A percentile compares a stretch with the other conserved stretches of the same genome.
These are phyloP conservation scores for Parnassius glacialis DNA, from an alignment of 2,888 invertebrate species.

Conservation along the genomic window DNA sequence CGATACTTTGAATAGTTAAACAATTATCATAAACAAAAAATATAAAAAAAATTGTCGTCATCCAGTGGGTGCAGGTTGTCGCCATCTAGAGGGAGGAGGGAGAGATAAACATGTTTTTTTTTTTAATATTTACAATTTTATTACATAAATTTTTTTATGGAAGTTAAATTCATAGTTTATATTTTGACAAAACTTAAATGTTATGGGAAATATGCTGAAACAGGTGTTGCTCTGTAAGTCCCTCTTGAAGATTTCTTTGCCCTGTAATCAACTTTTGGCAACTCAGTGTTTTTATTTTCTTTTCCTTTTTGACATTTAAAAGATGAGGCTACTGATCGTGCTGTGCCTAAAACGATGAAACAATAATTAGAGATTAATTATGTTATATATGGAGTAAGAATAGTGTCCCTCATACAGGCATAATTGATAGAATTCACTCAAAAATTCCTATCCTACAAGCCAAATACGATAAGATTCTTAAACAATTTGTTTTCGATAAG, in stretches of 20 bases:
- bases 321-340: constrained; percentile 37
- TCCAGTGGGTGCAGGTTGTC: too few species aligned
- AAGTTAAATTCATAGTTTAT: constrained; percentile 3
- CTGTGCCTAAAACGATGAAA: constrained; percentile 35
- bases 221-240: constrained; percentile 66
- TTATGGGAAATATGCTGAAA: constrained; percentile 73
- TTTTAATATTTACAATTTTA: background rate
- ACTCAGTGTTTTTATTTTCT: constrained; percentile 59
- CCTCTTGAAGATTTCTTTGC: constrained; percentile 64
- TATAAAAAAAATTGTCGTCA: too few species aligned
- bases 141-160: background rate
- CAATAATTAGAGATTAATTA: background rate
- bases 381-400: too few species aligned
- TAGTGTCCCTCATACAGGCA: too few species aligned
- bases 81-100: too few species aligned
- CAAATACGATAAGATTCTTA: too few species aligned
- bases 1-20: too few species aligned
- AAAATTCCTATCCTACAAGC: too few species aligned
- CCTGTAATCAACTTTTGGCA: constrained; percentile 70
- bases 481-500: too few species aligned
- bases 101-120: too few species aligned
- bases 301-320: constrained; percentile 51
- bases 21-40: too few species aligned
- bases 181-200: constrained; percentile 25
- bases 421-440: too few species aligned